Evolutionary conservation across 2,888 invertebrate species (phyloP), one percentile per base, ranked within the genome.

Genomic region (Archips xylosteana): DNA sequence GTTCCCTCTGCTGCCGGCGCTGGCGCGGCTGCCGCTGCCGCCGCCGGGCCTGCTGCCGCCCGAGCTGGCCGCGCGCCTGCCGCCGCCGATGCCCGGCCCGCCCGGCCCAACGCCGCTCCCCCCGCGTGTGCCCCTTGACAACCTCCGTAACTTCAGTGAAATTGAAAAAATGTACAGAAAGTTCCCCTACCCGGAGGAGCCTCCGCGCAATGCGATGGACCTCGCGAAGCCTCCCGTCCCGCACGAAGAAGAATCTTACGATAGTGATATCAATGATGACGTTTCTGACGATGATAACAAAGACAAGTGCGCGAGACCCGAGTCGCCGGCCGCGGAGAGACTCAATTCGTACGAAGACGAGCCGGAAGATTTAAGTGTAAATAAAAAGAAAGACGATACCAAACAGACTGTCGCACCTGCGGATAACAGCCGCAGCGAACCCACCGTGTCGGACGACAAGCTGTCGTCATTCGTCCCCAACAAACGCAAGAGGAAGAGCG

Each of bases 401-500:
- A 91, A 90, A 93, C 93, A 80, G 86, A 91, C 76, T 89, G 92
- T 79, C 77, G 82, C 83, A 71, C 82, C 89, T 32, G 91, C 88
- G 74, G 77, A 81, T 66, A 83, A 81, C 75, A 77, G 78, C 71
- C 87, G 87, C 76, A 87, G 84, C 67, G 92, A 91, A 75, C 87
- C 90, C 84, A 87, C 89, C 86, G 85, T 81, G 70, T 78, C 86
- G 39, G 95, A 95, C 68, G 95, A 95, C 78, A 95, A 95, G 82
- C 87, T 89, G 60, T 89, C 88, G 32, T 84, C 82, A 67, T 79
- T 89, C 75, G 92, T 94, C 82, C 97, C 96, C 76, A 96, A 95
- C 84, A 96, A 96, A 86, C 95, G 97, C 79, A 98, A 98, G 85
- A 94, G 97, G 70, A 97, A 97, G 89, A 97, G 96, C 80, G 97